phyloP scores from a whole-genome alignment of 2,888 invertebrate species.

The Andrena minutula region DNA sequence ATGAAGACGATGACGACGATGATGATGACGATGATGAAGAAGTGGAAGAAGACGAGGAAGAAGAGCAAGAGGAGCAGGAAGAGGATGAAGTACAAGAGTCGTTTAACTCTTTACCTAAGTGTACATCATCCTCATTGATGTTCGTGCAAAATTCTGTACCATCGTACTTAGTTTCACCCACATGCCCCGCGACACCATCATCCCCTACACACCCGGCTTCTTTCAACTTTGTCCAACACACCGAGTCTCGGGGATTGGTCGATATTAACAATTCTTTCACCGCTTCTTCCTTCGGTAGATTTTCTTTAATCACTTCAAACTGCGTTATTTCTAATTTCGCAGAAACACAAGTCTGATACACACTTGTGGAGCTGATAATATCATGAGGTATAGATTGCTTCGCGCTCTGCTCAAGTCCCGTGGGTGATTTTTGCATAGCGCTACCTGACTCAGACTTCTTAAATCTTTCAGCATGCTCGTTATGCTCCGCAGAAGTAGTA shows the following conservation, averaged over 20 bases:
- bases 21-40: conserved; percentile 71
- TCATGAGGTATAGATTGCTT: conserved; percentile 10
- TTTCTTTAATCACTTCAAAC: conserved; percentile 82
- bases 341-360: conserved; percentile 39
- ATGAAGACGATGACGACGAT: conserved; percentile 64
- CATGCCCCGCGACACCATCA: neutral
- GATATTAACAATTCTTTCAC: conserved; percentile 78
- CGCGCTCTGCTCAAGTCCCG: conserved; percentile 11
- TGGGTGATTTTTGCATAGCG: conserved; percentile 18
- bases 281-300: conserved; percentile 78
- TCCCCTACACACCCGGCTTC: neutral
- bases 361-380: neutral
- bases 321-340: conserved; percentile 78
- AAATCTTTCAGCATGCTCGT: conserved; percentile 14
- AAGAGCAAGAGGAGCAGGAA: conserved; percentile 67
- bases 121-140: conserved; percentile 9
- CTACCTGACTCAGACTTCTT: neutral
- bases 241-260: conserved; percentile 62
- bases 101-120: conserved; percentile 67
- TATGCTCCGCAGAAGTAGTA: conserved; percentile 51
- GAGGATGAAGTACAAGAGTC: conserved; percentile 70
- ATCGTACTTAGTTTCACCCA: neutral
- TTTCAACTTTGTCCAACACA: conserved; percentile 13
- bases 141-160: neutral
- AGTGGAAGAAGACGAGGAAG: conserved; percentile 70